A percentile compares a stretch with the other conserved stretches of the same genome.
phyloP scores from a whole-genome alignment of 2,797 vertebrate genomes.

The Pagetopsis macropterus region DNA sequence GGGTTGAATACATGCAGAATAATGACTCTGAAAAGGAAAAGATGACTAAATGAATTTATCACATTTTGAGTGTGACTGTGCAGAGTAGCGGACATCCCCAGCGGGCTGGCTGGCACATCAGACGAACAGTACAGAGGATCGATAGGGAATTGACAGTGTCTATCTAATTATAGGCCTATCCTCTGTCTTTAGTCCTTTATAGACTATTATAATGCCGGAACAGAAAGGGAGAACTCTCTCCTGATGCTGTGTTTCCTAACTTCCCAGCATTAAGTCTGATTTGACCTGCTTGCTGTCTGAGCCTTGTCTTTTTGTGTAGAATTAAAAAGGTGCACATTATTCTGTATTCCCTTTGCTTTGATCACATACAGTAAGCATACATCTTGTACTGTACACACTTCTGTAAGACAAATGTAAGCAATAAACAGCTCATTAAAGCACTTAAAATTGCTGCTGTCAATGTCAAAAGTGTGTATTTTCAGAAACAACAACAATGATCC shows the following conservation, averaged over 20 bases:
- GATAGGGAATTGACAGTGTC: conserved; percentile 61
- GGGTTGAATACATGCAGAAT: conserved; percentile 32
- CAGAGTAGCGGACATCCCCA: conserved; percentile 36
- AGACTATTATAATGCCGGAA: conserved; percentile 29
- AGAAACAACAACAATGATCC: background rate
- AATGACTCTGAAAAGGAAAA: conserved; percentile 31
- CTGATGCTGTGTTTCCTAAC: conserved; percentile 25
- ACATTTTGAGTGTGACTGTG: conserved; percentile 33
- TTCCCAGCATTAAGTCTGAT: background rate
- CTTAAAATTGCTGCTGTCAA: background rate
- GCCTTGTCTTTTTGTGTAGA: background rate
- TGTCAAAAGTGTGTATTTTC: background rate
- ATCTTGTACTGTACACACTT: too few relatives aligned
- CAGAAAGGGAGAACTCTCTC: conserved; percentile 10
- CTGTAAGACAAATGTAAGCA: background rate
- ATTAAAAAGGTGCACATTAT: background rate
- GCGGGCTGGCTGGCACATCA: conserved; percentile 28
- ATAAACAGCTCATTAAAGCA: background rate
- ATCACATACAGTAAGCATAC: background rate
- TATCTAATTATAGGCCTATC: conserved; percentile 56
- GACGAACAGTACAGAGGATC: conserved; percentile 55
- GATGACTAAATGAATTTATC: conserved; percentile 40
- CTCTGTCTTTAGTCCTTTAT: conserved; percentile 37
- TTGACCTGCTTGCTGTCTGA: background rate
- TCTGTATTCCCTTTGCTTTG: background rate